Evolutionary conservation across 2,113 vertebrate species (phyloP).

Genomic region (Eubucco bourcierii): DNA sequence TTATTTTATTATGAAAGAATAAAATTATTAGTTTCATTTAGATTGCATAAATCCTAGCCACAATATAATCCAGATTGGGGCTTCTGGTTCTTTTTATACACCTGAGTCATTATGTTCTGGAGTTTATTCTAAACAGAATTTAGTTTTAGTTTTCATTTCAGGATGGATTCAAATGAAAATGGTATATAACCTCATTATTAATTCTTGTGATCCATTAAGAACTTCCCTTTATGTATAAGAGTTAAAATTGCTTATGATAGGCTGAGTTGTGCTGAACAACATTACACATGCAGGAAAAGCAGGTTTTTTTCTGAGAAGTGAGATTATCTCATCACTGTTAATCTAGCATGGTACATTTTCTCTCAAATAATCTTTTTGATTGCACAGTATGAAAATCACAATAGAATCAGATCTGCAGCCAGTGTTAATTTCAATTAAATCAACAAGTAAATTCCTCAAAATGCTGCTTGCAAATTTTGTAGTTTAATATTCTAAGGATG

Average conservation of each 20-base stretch:
- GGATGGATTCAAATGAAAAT: not conserved
- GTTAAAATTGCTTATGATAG: not conserved
- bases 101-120: not conserved
- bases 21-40: not conserved
- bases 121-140: not conserved
- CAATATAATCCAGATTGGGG: not conserved
- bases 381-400: not conserved
- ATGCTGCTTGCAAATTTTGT: not conserved
- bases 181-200: not conserved
- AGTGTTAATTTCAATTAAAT: not conserved
- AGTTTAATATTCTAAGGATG: not conserved
- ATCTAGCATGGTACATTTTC: not conserved
- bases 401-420: not conserved
- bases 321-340: not conserved
- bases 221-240: not conserved
- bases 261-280: not conserved
- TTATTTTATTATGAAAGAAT: not conserved
- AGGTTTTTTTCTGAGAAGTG: fast-evolving
- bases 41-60: not conserved
- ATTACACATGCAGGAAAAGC: not conserved
- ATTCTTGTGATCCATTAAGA: not conserved
- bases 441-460: not conserved
- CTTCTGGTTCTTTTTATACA: not conserved
- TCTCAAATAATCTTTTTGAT: not conserved
- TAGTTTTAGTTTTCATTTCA: not conserved